Evolutionary conservation across 2,888 invertebrate genomes (phyloP), one percentile per base, ranked within the genome.

Genomic region (Agriotes lineatus): DNA sequence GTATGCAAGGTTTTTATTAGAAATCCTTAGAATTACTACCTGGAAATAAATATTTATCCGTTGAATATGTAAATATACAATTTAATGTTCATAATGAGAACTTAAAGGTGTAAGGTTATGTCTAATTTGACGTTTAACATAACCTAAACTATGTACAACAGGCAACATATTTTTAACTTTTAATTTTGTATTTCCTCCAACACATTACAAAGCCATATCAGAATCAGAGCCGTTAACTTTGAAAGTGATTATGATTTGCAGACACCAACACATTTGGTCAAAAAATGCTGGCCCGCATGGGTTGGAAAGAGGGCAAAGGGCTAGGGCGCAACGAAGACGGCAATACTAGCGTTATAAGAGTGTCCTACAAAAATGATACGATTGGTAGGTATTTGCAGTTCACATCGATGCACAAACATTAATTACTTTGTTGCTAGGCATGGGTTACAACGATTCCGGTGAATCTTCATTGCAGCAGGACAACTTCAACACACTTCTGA

Each of bases 251-350:
- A n/a, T n/a, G n/a, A n/a, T 16, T 9, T 7, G 9, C 74, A 93
- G 96, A 96, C 86, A 86, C 88, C 1, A 89, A 86, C 60, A 95
- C 95, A 79, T 94, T 95, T 83, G 97, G 96, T 0, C 94, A 95
- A 74, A 92, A 92, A 83, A 93, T 98, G 93, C 84, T 98, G 78
- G 94, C 96, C 82, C 97, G 95, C 86, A 95, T 98, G 93, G 98
- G 98, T 0, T 98, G 98, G 97, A 88, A 90, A 20, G 90, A 90
- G 73, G 97, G 97, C 0, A 93, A 94, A 84, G 97, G 97, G 9
- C 88, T 98, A 52, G 98, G 98, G 54, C 88, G 90, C 0, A 90
- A 93, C 19, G 91, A 93, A 80, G 90, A 95, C 83, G 98, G 98
- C 56, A 91, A 91, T 72, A 90, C 90, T 6, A 92, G 93, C 25